phyloP scores from a whole-genome alignment of 2,888 invertebrate species.

The Torymus auratus region DNA sequence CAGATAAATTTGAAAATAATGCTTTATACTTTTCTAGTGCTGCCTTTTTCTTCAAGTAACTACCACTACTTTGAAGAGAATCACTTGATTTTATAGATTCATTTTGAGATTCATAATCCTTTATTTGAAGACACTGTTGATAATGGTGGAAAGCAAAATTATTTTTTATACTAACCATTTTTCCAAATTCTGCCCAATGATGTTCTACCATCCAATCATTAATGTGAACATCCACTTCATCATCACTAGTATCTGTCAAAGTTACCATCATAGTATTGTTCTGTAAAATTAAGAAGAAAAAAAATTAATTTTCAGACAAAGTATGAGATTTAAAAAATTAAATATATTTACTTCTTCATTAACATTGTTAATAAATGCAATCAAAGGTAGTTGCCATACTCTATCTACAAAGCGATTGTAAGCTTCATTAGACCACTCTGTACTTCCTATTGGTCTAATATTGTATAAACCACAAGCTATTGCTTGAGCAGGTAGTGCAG shows the following conservation, averaged over 20 bases:
- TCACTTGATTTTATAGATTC: constrained; percentile 12
- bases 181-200: constrained; percentile 66
- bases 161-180: constrained; percentile 69
- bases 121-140: constrained; percentile 31
- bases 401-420: constrained; percentile 61
- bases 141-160: constrained; percentile 64
- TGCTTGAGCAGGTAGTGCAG: constrained; percentile 69
- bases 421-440: constrained; percentile 63
- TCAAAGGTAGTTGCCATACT: constrained; percentile 61
- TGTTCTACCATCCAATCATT: constrained; percentile 69
- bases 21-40: constrained; percentile 8
- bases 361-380: constrained; percentile 62
- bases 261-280: constrained; percentile 69
- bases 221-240: constrained; percentile 66
- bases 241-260: constrained; percentile 67
- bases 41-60: constrained; percentile 14
- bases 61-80: neutral
- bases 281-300: constrained; percentile 60
- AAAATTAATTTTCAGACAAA: constrained; percentile 11
- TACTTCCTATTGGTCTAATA: constrained; percentile 63
- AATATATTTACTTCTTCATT: constrained; percentile 64
- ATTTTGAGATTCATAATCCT: neutral
- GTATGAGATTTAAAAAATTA: neutral
- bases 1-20: constrained; percentile 1
- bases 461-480: constrained; percentile 71